These are phyloP conservation scores for Alligator sinensis DNA, from an alignment of 2,113 vertebrate species.

Conservation along the genomic window DNA sequence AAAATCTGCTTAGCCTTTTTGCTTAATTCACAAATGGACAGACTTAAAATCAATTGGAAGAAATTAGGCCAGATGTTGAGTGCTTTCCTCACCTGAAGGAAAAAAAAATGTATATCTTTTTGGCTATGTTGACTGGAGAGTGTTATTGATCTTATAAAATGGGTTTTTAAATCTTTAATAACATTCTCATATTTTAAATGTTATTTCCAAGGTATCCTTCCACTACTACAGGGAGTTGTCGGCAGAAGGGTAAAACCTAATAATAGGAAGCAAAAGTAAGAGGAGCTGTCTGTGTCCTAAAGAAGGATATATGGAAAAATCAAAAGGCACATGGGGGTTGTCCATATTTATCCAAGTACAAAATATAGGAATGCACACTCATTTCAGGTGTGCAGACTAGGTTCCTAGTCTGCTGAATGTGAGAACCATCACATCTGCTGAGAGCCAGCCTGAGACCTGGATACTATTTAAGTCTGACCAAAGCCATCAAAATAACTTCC, in stretches of 20 bases:
- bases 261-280: background rate
- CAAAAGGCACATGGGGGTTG: background rate
- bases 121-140: background rate
- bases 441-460: background rate
- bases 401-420: background rate
- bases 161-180: constrained; percentile 3
- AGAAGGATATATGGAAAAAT: background rate
- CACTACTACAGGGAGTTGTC: background rate
- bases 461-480: background rate
- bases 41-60: background rate
- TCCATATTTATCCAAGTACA: background rate
- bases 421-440: background rate
- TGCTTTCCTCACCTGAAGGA: background rate
- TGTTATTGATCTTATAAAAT: constrained; percentile 8
- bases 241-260: background rate
- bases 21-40: background rate
- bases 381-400: background rate
- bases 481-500: background rate
- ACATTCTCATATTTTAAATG: background rate
- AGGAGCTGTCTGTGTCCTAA: background rate
- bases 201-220: constrained; percentile 19
- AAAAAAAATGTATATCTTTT: background rate
- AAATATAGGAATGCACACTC: background rate
- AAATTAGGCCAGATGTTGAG: background rate
- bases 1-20: background rate